Base-by-base conservation (phyloP, 2,113 vertebrate species). In the Jacana jacana region DNA sequence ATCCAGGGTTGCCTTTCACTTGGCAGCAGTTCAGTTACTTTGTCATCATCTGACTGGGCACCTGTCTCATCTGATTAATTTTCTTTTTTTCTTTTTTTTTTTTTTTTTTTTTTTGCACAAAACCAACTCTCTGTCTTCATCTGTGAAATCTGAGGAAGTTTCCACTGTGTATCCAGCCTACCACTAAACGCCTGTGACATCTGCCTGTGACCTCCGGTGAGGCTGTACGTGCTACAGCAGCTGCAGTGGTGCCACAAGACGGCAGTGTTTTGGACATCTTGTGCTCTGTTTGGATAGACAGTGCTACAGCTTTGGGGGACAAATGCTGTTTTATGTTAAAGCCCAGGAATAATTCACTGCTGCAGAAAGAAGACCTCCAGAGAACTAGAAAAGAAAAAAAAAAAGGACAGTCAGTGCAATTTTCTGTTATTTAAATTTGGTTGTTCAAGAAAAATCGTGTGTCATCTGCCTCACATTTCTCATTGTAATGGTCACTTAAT, bases 21-120 rank as follows among this genome's bases (percentile, higher is more conserved):
- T 93, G 94, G 88, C 95, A 91, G 89, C 46, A 35, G 51, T 52
- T 97, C 92, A 89, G 64, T 88, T 91, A 79, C 76, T 93, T 83
- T 92, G 84, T 85, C 90, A 48, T 89, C 95, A 93, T 88, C 85
- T 69, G 70, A 63, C 71, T 30, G 84, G 95, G 89, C 92, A 94
- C 81, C 81, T 91, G 85, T 91, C 94, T 92, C 81, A 88, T 93
- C 86, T 30, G 66, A 91, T 93, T 91, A 6, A 85, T 83, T 87
- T 92, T 33, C 22, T 6, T 73, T 70, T 57, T 70, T 24, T 35
- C 37, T 49, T 64, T 31, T 31, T n/a, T 70, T 52, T 40, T 64
- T 35, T n/a, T 71, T 52, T 42, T 64, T 51, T 51, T 51, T 52
- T 52, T 70, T 55, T 54, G 5, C 46, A 69, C 57, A 35, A 89